phyloP scores from a whole-genome alignment of 1,140 invertebrate genomes.

The Nomia melanderi region DNA sequence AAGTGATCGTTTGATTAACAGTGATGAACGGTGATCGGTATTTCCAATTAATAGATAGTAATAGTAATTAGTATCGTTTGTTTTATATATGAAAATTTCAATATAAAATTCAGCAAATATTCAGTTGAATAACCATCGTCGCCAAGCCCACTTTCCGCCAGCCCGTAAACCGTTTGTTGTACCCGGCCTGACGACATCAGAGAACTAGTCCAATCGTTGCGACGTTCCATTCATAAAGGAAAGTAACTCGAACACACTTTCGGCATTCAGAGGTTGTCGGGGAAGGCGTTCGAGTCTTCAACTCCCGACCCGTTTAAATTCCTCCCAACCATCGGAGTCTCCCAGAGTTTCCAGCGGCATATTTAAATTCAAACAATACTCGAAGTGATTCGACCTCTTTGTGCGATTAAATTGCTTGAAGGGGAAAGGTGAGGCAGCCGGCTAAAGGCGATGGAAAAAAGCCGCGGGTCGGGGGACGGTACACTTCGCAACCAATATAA shows the following conservation, averaged over 20 bases:
- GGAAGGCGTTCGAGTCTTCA: neutral
- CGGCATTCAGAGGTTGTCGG: neutral
- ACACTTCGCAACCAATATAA: conserved; percentile 61
- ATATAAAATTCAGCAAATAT: too few relatives aligned
- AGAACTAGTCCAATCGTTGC: neutral
- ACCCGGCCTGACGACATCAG: neutral
- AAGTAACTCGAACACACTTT: neutral
- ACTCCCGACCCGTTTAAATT: neutral
- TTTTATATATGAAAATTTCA: too few relatives aligned
- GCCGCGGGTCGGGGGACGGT: neutral
- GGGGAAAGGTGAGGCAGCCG: neutral
- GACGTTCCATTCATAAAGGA: neutral
- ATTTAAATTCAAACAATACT: conserved; percentile 1
- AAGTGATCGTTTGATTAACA: too few relatives aligned
- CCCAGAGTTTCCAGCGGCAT: neutral
- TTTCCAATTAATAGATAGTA: too few relatives aligned
- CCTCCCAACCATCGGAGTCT: neutral
- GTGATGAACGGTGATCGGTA: too few relatives aligned
- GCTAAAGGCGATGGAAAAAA: too few relatives aligned
- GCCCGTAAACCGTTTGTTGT: neutral
- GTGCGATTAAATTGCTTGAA: conserved; percentile 18
- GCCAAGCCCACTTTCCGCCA: neutral
- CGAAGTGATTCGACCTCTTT: neutral
- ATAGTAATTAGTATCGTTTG: too few relatives aligned
- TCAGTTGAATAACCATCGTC: too few relatives aligned